Base-by-base conservation (phyloP, 2,797 vertebrate species). In the Ibycter americanus region DNA sequence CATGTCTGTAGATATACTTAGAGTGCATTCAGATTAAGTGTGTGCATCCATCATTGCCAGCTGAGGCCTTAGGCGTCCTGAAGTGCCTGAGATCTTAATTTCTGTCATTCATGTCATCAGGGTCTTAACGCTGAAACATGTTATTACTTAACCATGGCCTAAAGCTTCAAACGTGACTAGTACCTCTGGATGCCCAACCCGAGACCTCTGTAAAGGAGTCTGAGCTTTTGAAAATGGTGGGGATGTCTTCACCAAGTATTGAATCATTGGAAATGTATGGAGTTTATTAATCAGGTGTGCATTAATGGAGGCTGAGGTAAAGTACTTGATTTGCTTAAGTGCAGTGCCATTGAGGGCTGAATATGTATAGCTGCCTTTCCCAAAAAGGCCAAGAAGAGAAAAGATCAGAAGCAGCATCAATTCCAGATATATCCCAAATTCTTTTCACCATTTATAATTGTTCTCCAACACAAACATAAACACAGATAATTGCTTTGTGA, bases 81-180 rank as follows among this genome's bases (percentile, higher is more conserved):
- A 63, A 87, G 90, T 92, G 93, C 88, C 78, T 7, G 62, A 93
- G 92, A 85, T 93, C 81, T 93, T 93, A 83, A 96, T 95, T 94
- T 96, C 86, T 93, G 83, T 93, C 83, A 89, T 95, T 97, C 49
- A 56, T 93, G 93, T 93, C 90, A 90, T 95, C 88, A 85, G 93
- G 92, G 94, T 95, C 94, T 97, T 94, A 96, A 65, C 46, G 34
- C 71, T 49, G 59, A 72, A 94, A 83, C 8, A 19, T 94, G 71
- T 84, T 91, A 84, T 90, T 94, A 87, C 66, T 93, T 89, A 84
- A 76, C 76, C 9, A 1, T 51, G 81, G 73, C 90, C 90, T 92
- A 44, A 63, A 94, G 83, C 93, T 94, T 96, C 51, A 77, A 9
- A 65, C 77, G 44, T 73, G 59, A 46, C 68, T 81, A 51, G 76